Evolutionary conservation across 2,888 invertebrate genomes (phyloP).

Genomic region (Empis stercorea): DNA sequence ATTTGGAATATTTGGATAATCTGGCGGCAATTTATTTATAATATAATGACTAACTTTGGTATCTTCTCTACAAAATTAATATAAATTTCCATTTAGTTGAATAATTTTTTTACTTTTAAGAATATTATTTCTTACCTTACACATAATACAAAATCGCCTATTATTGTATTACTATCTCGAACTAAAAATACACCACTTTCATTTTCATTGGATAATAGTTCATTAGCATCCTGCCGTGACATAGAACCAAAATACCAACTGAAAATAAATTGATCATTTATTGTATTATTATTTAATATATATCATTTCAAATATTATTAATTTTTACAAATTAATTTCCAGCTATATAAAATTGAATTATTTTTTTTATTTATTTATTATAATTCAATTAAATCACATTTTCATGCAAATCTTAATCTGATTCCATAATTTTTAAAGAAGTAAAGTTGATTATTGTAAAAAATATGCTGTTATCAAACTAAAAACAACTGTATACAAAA

Average conservation of each 20-base stretch:
- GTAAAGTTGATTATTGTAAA: too few relatives aligned
- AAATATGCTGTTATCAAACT: too few relatives aligned
- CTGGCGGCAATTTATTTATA: slow-evolving; percentile 80
- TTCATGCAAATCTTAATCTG: too few relatives aligned
- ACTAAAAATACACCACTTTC: slow-evolving; percentile 93
- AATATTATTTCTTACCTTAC: slow-evolving; percentile 52
- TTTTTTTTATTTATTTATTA: too few relatives aligned
- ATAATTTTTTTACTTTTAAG: background rate
- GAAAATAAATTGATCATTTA: slow-evolving; percentile 26
- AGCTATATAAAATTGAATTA: too few relatives aligned
- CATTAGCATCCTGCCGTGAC: slow-evolving; percentile 84
- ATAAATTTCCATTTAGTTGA: background rate
- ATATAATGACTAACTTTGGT: slow-evolving; percentile 96
- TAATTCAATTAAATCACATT: too few relatives aligned
- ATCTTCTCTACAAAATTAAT: slow-evolving; percentile 57
- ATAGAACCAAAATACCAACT: slow-evolving; percentile 96
- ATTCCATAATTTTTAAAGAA: too few relatives aligned
- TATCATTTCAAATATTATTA: too few relatives aligned
- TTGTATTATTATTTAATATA: too few relatives aligned
- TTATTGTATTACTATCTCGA: slow-evolving; percentile 82
- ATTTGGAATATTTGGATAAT: slow-evolving; percentile 54
- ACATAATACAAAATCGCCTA: slow-evolving; percentile 88
- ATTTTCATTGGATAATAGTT: slow-evolving; percentile 75
- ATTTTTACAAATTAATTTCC: too few relatives aligned
- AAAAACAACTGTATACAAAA: too few relatives aligned